Base-by-base conservation (phyloP, 2,888 invertebrate species). In the Agriopis leucophaearia region DNA sequence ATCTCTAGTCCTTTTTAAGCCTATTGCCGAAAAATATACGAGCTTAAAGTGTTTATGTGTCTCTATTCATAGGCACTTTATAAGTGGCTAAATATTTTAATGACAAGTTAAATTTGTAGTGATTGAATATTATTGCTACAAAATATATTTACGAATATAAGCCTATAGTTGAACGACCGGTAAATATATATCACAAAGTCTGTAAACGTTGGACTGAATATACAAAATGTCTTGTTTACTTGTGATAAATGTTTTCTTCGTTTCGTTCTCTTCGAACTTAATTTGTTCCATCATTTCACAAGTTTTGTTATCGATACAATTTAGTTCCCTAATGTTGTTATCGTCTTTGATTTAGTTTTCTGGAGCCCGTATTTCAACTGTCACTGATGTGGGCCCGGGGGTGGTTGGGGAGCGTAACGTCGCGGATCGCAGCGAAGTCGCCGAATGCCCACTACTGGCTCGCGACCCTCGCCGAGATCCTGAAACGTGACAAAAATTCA, bases 391-490 rank as follows among this genome's bases (percentile, higher is more conserved):
- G 1, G 93, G 94, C 47, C 93, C 92, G 0, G 90, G 86, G 0
- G 90, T 80, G 13, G 90, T 93, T 0, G 91, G 93, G 13, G 91
- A 93, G 47, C 87, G 88, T 16, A 88, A 89, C 77, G 83, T 96
- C 71, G 95, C 96, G 65, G 96, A 96, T 79, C 96, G 95, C 75
- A 95, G 89, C 36, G 97, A 97, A 27, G 96, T 94, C 59, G 95
- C 96, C n/a, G 97, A 97, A 64, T 96, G 96, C 78, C 96, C 97
- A 84, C 97, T 97, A 87, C 96, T 96, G 57, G 96, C 96, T 83
- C 96, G 95, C 71, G 97, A 97, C 70, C 96, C 97, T 70, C 97
- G 95, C 73, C 96, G 95, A 75, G 92, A 91, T n/a, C 94, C 94
- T 94, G 86, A 13, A 87, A 82, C 74, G 10, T n/a, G 8, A 2